phyloP scores from a whole-genome alignment of 2,113 vertebrate species.

The Oreochromis aureus region DNA sequence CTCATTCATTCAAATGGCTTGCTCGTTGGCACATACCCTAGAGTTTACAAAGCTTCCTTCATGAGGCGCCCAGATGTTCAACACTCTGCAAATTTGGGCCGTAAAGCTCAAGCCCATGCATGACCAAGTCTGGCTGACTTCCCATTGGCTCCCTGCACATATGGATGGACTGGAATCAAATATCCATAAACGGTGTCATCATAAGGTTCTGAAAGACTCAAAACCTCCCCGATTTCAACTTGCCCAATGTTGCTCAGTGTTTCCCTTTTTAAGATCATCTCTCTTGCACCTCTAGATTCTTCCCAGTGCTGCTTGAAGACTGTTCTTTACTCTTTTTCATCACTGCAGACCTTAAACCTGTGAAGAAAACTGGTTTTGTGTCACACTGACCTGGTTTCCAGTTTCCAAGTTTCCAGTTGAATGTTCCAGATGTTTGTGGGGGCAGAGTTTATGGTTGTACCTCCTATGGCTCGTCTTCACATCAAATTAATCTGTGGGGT shows the following conservation, averaged over 20 bases:
- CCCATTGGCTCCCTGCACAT: not conserved
- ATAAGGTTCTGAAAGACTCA: not conserved
- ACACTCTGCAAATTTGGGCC: not conserved
- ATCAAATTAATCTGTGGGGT: not conserved
- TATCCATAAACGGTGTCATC: not conserved
- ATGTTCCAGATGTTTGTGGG: not conserved
- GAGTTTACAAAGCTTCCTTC: not conserved
- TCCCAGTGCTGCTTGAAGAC: not conserved
- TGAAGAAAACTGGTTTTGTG: not conserved
- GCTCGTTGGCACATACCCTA: not conserved
- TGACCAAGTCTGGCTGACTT: not conserved
- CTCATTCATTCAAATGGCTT: not conserved
- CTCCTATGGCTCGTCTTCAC: accelerated
- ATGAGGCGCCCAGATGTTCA: not conserved
- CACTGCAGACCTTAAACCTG: not conserved
- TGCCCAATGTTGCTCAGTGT: not conserved
- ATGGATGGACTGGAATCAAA: not conserved
- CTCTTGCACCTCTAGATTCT: not conserved
- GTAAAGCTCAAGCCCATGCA: not conserved
- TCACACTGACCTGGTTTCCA: not conserved
- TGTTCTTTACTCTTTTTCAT: not conserved
- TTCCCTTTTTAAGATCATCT: not conserved
- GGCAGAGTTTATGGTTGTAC: not conserved
- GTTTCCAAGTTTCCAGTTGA: not conserved
- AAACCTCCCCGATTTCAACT: not conserved